Base-by-base conservation (phyloP, 2,113 vertebrate genomes). In the Desmodus rotundus region DNA sequence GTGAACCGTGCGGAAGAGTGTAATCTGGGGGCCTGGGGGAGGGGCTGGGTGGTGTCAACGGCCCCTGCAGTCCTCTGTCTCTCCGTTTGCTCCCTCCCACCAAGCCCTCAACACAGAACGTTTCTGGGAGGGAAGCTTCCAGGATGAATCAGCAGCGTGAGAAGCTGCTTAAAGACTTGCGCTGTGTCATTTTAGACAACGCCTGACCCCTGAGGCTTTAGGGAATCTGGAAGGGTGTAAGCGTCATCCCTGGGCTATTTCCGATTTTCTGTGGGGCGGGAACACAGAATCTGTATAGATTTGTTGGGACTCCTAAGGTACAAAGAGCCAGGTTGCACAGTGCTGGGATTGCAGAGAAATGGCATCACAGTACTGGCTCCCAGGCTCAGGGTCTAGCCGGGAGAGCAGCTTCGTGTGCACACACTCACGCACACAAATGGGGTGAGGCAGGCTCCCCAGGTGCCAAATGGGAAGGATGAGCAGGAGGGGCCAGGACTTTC, bases 101-200 rank as follows among this genome's bases (percentile, higher is more conserved):
- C 0, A 43, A 81, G 36, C 38, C 56, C 41, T 76, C 77, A 78
- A 88, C 91, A 92, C 81, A 92, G n/a, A 38, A 16, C 7, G 0
- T 54, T 93, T 88, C 88, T n/a, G 63, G 58, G 58, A 94, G 73
- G 86, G 82, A 74, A 45, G 24, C 84, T 84, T 33, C 65, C 3
- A 4, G 31, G 74, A 28, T 95, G 89, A 96, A n/a, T 96, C 92
- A 93, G 89, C 43, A 52, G 43, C 0, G 0, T 70, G 91, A 91
- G 86, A 96, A 95, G 78, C 54, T 91, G 61, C 67, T 67, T 61
- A 45, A 31, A 16, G 73, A 33, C 54, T 91, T 61, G 77, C 50
- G 80, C 80, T 50, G 28, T 56, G 85, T 97, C 19, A 45, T 87
- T 77, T 78, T 50, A 65, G 91, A 65, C 72, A 26, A 92, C 0